These are phyloP conservation scores for Pygoscelis antarcticus DNA, from an alignment of 2,113 vertebrate genomes.

Conservation along the genomic window DNA sequence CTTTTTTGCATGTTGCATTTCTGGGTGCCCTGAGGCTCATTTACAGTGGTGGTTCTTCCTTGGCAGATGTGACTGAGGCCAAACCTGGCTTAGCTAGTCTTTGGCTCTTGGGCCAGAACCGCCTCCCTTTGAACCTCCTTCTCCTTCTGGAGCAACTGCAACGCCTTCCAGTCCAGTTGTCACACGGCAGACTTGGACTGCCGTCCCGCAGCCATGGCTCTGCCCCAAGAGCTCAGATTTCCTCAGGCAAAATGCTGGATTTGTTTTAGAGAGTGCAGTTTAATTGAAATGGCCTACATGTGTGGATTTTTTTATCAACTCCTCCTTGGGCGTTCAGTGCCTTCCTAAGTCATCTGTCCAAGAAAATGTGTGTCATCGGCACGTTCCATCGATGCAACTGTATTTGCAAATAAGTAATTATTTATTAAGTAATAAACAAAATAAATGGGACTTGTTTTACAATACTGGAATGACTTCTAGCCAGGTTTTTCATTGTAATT, in stretches of 20 bases:
- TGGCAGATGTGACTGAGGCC: neutral
- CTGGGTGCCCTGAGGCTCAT: neutral
- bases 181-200: neutral
- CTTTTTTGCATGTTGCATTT: neutral
- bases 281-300: neutral
- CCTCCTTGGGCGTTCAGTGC: neutral
- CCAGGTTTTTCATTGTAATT: neutral
- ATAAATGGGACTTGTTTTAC: slow-evolving; percentile 44
- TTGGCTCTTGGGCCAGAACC: neutral
- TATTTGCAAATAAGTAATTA: slow-evolving; percentile 11
- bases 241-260: neutral
- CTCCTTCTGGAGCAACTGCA: neutral
- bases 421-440: slow-evolving; percentile 46
- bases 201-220: neutral
- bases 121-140: neutral
- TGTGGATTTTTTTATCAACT: neutral
- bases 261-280: neutral
- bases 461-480: neutral
- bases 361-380: neutral
- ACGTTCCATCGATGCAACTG: neutral
- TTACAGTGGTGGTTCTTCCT: neutral
- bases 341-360: neutral
- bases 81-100: neutral
- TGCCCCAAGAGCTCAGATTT: neutral
- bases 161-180: neutral